phyloP scores from a whole-genome alignment of 2,797 vertebrate genomes.

The Tolypeutes matacus region DNA sequence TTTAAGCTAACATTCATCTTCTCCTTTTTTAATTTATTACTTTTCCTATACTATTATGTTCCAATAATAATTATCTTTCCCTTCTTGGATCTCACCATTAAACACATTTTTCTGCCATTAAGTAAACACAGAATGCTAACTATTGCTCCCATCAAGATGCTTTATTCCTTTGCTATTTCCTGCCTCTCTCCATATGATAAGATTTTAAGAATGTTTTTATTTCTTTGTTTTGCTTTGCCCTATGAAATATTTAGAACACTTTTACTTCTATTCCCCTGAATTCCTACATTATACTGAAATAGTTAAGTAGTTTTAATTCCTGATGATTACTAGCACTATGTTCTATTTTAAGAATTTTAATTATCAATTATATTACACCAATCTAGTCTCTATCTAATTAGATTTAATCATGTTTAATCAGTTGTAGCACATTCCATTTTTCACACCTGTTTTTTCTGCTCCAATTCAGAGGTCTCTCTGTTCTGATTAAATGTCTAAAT shows the following conservation, averaged over 20 bases:
- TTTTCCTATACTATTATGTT: background rate
- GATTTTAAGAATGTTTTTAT: background rate
- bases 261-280: background rate
- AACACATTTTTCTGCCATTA: background rate
- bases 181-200: background rate
- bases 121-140: background rate
- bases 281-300: conserved; percentile 20
- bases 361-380: too few relatives aligned
- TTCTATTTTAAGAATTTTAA: conserved; percentile 25
- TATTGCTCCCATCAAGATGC: background rate
- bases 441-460: background rate
- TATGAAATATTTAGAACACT: background rate
- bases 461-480: background rate
- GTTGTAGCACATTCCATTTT: conserved; percentile 17
- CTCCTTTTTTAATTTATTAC: background rate
- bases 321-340: background rate
- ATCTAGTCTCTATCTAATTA: background rate
- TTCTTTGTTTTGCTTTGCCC: background rate
- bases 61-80: background rate
- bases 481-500: background rate
- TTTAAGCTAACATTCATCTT: background rate
- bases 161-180: background rate
- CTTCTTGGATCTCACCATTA: background rate
- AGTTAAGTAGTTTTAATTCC: background rate
- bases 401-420: background rate